Conservation (phyloP, 2,888 invertebrate species). For the Bruchidius siliquastri region DNA sequence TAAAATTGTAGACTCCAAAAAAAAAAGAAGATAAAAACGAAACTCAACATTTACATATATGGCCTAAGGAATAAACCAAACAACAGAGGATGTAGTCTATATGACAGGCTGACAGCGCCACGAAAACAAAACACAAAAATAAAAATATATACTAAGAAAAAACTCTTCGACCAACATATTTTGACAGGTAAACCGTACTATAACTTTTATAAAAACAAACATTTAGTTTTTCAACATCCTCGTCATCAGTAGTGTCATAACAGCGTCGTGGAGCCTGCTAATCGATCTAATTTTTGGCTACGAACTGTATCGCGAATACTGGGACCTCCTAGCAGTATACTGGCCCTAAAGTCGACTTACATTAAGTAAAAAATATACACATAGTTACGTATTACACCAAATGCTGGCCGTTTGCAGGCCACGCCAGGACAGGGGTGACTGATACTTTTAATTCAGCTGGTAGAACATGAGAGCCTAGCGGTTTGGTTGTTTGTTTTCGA, state of each 20-base stretch:
- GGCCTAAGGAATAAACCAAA: constrained; percentile 42
- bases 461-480: neutral
- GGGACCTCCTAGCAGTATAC: neutral
- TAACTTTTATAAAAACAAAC: constrained; percentile 27
- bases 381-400: neutral
- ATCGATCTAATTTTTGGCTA: neutral
- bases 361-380: neutral
- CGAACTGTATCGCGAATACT: neutral
- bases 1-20: constrained; percentile 41
- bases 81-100: constrained; percentile 45
- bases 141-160: constrained; percentile 27
- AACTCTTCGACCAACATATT: constrained; percentile 39
- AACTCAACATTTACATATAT: constrained; percentile 43
- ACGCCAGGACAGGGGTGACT: neutral
- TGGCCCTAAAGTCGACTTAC: neutral
- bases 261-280: neutral
- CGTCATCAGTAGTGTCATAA: constrained; percentile 35
- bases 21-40: constrained; percentile 42
- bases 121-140: constrained; percentile 38
- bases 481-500: too few species aligned
- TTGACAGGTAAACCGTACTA: constrained; percentile 31
- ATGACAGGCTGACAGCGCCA: constrained; percentile 39
- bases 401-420: neutral
- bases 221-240: constrained; percentile 44
- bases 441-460: neutral